These are phyloP conservation scores for Aphrocallistes beatrix DNA, from an alignment of 37 sponge, comb jelly and placozoan species.

Conservation along the genomic window DNA sequence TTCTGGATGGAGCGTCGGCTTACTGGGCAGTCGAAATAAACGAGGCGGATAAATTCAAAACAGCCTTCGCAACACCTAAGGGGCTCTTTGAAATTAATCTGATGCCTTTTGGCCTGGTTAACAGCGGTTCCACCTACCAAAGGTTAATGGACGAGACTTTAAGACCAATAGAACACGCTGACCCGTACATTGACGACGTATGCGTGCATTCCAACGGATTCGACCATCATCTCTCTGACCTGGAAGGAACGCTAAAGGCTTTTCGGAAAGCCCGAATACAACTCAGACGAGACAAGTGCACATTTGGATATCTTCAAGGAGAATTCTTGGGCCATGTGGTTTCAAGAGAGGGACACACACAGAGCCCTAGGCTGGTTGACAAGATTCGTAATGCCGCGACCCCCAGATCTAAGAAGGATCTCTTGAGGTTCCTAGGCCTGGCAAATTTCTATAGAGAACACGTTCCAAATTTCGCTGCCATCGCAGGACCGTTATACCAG, in stretches of 20 bases:
- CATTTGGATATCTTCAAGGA: background rate
- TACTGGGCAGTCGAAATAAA: slow-evolving; percentile 28
- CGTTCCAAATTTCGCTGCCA: background rate
- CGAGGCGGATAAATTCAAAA: slow-evolving; percentile 14
- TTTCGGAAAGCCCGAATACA: background rate
- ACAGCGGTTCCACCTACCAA: slow-evolving; percentile 12
- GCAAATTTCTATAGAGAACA: background rate
- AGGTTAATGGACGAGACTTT: background rate
- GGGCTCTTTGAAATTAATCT: slow-evolving; percentile 25
- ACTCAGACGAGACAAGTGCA: background rate
- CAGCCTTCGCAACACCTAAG: slow-evolving; percentile 24
- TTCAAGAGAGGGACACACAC: background rate
- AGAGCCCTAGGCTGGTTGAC: background rate
- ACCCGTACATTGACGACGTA: background rate
- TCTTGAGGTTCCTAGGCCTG: background rate
- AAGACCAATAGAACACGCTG: background rate
- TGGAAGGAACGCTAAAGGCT: background rate
- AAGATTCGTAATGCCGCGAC: background rate
- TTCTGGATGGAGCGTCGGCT: no score
- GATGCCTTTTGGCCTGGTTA: slow-evolving; percentile 28
- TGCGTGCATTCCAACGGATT: background rate
- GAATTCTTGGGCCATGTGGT: background rate
- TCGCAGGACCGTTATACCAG: background rate
- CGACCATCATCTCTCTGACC: background rate
- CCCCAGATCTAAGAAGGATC: background rate